Base-by-base conservation (phyloP, 2,797 vertebrate species). In the Huso huso region DNA sequence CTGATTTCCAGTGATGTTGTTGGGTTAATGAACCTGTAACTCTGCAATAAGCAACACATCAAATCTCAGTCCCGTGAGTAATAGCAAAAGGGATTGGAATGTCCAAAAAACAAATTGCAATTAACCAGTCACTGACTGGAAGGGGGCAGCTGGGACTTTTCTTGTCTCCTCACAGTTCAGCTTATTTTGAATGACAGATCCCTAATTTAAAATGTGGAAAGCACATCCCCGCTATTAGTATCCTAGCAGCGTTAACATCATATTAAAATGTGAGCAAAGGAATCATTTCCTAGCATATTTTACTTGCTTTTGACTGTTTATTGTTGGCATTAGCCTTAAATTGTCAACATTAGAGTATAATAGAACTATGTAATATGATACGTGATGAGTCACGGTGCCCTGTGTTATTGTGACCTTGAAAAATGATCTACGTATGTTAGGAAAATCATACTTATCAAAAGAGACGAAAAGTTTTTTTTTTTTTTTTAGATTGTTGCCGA, bases 21-120 rank as follows among this genome's bases (percentile, higher is more conserved):
- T n/a, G 9, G 52, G n/a, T 55, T 55, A 55, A 55, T 55, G 52
- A 55, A 55, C 52, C 52, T 10, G 3, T 55, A n/a, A 9, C 9
- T 55, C n/a, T 55, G 52, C 52, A 55, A 10, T 55, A 55, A n/a
- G 52, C 52, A 9, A 3, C 52, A 55, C 9, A n/a, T 55, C 52
- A 55, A 55, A 55, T 62, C 48, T 15, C 6, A 48, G 61, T 37
- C 61, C 61, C 61, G 10, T 2, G 61, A 62, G 13, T 10, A 62
- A 15, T 62, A 37, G 61, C 9, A 48, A 37, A 37, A 62, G 9
- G 61, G 18, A 62, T 60, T 60, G n/a, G 10, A 60, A 60, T 6
- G 58, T 60, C 58, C 9, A 37, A 60, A 13, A 60, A 60, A 15
- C 10, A 60, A 62, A 62, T 7, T 23, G 61, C 61, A 62, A 62